phyloP scores from a whole-genome alignment of 2,797 vertebrate genomes.

The Girardinus metallicus region DNA sequence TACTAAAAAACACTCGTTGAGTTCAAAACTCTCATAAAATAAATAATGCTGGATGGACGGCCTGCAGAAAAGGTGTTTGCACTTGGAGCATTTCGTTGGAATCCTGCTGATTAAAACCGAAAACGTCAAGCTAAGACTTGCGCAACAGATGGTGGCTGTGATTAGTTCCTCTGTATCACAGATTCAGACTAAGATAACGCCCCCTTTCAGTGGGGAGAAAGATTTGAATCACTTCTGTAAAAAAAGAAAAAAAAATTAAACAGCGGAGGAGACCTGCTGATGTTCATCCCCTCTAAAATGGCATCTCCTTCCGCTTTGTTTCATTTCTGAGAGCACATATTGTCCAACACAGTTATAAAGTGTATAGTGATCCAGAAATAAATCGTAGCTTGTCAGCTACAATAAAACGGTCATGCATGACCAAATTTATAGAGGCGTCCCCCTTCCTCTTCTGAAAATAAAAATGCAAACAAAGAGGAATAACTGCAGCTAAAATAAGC shows the following conservation, averaged over 20 bases:
- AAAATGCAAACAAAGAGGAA: conserved; percentile 2
- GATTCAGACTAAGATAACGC: not conserved
- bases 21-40: not conserved
- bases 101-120: not conserved
- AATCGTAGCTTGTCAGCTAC: not conserved
- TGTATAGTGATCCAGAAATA: not conserved
- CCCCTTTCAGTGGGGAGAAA: not conserved
- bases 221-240: not conserved
- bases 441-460: not conserved
- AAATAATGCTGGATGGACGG: not conserved
- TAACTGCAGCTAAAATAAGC: not conserved
- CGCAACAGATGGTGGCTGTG: not conserved
- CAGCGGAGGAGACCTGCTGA: not conserved
- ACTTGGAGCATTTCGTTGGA: not conserved
- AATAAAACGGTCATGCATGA: not conserved
- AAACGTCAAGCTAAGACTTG: not conserved
- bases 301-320: not conserved
- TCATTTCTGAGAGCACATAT: not conserved
- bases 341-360: not conserved
- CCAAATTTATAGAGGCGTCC: not conserved
- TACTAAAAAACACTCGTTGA: not conserved
- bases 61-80: not conserved
- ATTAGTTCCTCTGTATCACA: not conserved
- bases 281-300: not conserved
- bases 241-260: not conserved